These are phyloP conservation scores for Acanthiza pusilla DNA, from an alignment of 2,797 vertebrate genomes.

Conservation along the genomic window DNA sequence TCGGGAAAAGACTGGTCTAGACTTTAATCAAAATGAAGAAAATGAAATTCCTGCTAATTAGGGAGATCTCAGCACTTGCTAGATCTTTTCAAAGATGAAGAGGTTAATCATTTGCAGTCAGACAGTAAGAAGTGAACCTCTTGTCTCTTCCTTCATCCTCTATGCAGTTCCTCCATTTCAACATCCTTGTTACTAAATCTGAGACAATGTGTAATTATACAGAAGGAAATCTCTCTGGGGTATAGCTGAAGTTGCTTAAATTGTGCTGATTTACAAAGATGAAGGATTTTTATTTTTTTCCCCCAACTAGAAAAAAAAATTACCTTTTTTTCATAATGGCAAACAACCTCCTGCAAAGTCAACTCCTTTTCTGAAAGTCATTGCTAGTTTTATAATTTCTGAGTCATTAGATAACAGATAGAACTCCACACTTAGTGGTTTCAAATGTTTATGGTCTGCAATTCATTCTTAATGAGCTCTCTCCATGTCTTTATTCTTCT, in stretches of 20 bases:
- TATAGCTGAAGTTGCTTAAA: slow-evolving; percentile 72
- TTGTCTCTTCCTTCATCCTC: slow-evolving; percentile 64
- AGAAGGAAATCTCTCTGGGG: slow-evolving; percentile 70
- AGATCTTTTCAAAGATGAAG: slow-evolving; percentile 64
- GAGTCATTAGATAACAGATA: slow-evolving; percentile 87
- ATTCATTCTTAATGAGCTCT: slow-evolving; percentile 88
- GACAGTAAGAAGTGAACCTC: slow-evolving; percentile 48
- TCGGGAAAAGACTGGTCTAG: slow-evolving; percentile 9
- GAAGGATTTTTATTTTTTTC: slow-evolving; percentile 60
- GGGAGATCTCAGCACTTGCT: slow-evolving; percentile 48
- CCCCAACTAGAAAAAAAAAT: slow-evolving; percentile 53
- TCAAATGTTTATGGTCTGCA: slow-evolving; percentile 87
- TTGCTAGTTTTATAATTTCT: slow-evolving; percentile 85
- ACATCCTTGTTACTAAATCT: slow-evolving; percentile 54
- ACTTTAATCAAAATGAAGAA: slow-evolving; percentile 56
- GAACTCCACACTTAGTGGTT: slow-evolving; percentile 84
- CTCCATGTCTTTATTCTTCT: slow-evolving; percentile 84
- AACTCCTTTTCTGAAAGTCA: slow-evolving; percentile 83
- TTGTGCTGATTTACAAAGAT: slow-evolving; percentile 75
- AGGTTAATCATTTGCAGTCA: slow-evolving; percentile 51
- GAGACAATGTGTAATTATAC: slow-evolving; percentile 72
- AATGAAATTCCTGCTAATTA: slow-evolving; percentile 44
- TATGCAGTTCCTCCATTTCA: slow-evolving; percentile 46
- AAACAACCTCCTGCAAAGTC: slow-evolving; percentile 81
- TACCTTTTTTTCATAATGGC: slow-evolving; percentile 69